A percentile compares a stretch with the other conserved stretches of the same genome.
These are phyloP conservation scores for Phasianus colchicus DNA, from an alignment of 2,113 vertebrate genomes.

Conservation along the genomic window DNA sequence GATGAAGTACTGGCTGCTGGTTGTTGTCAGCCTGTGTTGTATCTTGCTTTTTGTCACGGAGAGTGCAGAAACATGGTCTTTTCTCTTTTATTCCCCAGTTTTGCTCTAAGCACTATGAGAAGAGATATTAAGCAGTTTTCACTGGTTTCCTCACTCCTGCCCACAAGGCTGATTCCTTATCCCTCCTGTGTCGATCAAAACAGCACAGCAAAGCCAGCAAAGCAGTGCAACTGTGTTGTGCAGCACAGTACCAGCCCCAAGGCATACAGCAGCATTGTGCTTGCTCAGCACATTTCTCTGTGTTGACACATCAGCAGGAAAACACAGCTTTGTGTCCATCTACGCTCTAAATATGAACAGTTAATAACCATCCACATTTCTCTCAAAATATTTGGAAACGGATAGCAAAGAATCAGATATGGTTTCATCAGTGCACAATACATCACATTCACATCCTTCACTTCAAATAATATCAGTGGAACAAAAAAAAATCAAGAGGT, in stretches of 20 bases:
- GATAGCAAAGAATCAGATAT: not conserved
- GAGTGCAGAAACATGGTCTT: not conserved
- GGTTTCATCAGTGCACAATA: not conserved
- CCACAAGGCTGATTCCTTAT: not conserved
- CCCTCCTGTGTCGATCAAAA: not conserved
- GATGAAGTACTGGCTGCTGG: not conserved
- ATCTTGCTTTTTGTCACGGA: not conserved
- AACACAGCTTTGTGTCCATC: not conserved
- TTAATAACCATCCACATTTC: not conserved
- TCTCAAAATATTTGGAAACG: not conserved
- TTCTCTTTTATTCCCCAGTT: not conserved
- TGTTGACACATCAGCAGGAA: not conserved
- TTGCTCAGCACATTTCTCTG: not conserved
- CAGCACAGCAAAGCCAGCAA: not conserved
- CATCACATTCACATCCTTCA: not conserved
- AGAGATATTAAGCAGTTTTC: not conserved
- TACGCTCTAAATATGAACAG: not conserved
- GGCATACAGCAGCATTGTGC: not conserved
- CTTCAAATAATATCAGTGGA: not conserved
- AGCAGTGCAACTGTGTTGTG: accelerated
- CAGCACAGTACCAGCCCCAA: not conserved
- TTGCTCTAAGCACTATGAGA: not conserved
- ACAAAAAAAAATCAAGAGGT: not conserved
- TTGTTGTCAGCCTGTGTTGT: not conserved
- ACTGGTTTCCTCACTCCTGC: not conserved